Conservation (phyloP, 2,888 invertebrate genomes). For the Pecten maximus region DNA sequence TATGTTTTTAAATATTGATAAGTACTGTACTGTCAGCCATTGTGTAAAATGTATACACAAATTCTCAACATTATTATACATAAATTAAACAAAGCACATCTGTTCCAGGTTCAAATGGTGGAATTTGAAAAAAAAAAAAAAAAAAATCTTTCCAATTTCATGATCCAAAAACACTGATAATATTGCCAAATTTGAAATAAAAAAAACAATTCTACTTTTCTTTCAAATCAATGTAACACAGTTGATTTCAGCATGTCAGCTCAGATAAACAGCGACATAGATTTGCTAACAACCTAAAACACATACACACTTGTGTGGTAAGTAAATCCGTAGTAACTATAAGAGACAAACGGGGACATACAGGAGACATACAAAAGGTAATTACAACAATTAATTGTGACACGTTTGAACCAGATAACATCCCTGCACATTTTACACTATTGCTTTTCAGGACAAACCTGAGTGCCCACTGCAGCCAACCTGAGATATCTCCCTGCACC, state of each 20-base stretch:
- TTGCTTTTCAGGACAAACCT: neutral
- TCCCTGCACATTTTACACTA: neutral
- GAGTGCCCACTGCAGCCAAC: neutral
- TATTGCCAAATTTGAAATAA: neutral
- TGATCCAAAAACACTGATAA: neutral
- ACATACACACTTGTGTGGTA: neutral
- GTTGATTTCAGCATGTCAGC: neutral
- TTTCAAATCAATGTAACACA: neutral
- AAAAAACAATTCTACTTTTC: neutral
- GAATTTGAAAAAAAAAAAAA: too few species aligned
- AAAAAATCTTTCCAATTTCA: neutral
- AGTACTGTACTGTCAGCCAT: neutral
- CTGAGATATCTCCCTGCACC: constrained; percentile 1
- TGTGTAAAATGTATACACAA: neutral
- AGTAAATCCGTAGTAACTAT: neutral
- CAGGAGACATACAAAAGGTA: neutral
- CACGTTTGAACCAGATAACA: neutral
- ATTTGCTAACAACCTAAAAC: neutral
- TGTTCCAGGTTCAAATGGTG: neutral
- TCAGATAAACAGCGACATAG: neutral
- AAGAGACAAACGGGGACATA: neutral
- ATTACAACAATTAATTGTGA: constrained; percentile 11
- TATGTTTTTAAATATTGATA: neutral
- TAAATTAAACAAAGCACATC: neutral
- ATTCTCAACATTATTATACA: neutral